A percentile compares a stretch with the other conserved stretches of the same genome.
phyloP scores from a whole-genome alignment of 2,888 invertebrate species.

The Nysson spinosus region DNA sequence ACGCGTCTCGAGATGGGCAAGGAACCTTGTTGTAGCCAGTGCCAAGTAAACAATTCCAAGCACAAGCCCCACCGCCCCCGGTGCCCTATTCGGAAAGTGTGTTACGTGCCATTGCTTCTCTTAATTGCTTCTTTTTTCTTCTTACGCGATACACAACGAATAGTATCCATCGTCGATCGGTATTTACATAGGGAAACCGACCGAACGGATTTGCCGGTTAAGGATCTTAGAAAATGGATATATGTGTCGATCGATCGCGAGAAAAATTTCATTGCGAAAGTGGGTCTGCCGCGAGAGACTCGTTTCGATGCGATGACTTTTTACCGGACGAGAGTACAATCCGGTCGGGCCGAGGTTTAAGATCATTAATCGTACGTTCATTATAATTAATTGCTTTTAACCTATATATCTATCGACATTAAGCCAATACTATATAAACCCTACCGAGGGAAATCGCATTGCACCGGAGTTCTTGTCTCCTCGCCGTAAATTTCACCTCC shows the following conservation, averaged over 20 bases:
- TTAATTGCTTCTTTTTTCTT: conserved; percentile 38
- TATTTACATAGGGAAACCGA: too few species aligned
- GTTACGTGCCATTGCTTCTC: conserved; percentile 40
- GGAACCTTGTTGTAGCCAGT: conserved; percentile 30
- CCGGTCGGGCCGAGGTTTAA: conserved; percentile 20
- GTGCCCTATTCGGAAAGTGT: conserved; percentile 57
- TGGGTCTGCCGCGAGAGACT: conserved; percentile 24
- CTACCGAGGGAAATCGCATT: conserved; percentile 44
- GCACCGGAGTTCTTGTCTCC: conserved; percentile 38
- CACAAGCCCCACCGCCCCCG: conserved; percentile 36
- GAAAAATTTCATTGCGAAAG: conserved; percentile 41
- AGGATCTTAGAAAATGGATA: neutral
- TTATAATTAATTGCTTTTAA: conserved; percentile 54
- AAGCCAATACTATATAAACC: conserved; percentile 39
- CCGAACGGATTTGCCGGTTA: too few species aligned
- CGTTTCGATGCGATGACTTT: conserved; percentile 26
- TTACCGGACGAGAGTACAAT: conserved; percentile 21
- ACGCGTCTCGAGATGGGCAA: conserved; percentile 34
- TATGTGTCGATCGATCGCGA: conserved; percentile 4
- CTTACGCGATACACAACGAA: too few species aligned
- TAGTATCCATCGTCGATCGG: conserved; percentile 29
- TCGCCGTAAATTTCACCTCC: conserved; percentile 26
- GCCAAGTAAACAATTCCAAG: conserved; percentile 35
- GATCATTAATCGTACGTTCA: conserved; percentile 56
- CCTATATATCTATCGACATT: conserved; percentile 39